Evolutionary conservation across 2,113 vertebrate species (phyloP).

Genomic region (Micronisus gabar): DNA sequence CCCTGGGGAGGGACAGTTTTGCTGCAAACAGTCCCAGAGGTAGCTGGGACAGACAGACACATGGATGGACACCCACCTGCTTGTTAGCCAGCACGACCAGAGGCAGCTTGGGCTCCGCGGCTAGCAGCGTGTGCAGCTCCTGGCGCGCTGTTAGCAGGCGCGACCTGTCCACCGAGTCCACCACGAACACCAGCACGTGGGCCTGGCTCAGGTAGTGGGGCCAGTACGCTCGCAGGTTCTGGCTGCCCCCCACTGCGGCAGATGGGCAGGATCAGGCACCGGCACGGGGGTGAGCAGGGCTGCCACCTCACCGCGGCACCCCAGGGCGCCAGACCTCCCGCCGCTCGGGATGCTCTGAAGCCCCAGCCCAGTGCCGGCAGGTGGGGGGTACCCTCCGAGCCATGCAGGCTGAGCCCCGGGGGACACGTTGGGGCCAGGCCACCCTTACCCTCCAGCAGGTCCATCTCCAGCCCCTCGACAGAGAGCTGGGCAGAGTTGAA

Average conservation of each 20-base stretch:
- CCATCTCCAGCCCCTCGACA: slow-evolving; percentile 76
- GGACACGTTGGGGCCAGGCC: rapidly evolving
- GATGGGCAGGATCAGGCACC: not conserved
- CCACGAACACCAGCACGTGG: slow-evolving; percentile 87
- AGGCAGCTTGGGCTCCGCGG: slow-evolving; percentile 75
- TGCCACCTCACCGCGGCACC: not conserved
- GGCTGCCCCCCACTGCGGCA: not conserved
- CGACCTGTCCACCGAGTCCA: slow-evolving; percentile 83
- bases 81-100: slow-evolving; percentile 89
- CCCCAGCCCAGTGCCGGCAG: not conserved
- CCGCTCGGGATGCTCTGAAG: rapidly evolving
- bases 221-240: slow-evolving; percentile 84
- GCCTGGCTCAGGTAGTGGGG: slow-evolving; percentile 83
- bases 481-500: slow-evolving; percentile 87
- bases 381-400: rapidly evolving
- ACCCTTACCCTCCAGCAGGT: slow-evolving; percentile 89
- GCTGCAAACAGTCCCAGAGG: not conserved
- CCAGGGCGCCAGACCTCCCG: rapidly evolving
- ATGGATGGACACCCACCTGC: slow-evolving; percentile 71
- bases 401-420: not conserved
- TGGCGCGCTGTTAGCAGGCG: slow-evolving; percentile 80
- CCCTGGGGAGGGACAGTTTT: not conserved
- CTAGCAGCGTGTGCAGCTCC: slow-evolving; percentile 84
- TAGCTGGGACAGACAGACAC: not conserved
- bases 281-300: rapidly evolving